phyloP scores from a whole-genome alignment of 2,113 vertebrate species.

The Oxygymnocypris stewartii region DNA sequence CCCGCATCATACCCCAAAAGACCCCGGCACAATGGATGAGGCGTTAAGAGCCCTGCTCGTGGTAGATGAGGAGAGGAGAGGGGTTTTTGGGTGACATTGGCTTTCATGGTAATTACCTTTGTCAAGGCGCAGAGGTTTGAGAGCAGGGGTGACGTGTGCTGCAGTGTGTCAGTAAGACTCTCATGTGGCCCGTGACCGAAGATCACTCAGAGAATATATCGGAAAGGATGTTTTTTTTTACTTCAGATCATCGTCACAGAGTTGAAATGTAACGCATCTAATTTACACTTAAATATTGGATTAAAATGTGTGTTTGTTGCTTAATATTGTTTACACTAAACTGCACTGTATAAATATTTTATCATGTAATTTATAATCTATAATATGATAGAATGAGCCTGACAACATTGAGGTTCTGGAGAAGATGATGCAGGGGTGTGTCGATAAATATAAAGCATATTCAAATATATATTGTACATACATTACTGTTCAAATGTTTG shows the following conservation, averaged over 20 bases:
- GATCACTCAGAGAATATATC: conserved; percentile 24
- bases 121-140: conserved; percentile 65
- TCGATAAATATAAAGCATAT: neutral
- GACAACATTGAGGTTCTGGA: neutral
- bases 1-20: conserved; percentile 51
- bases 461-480: neutral
- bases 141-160: conserved; percentile 58
- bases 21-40: conserved; percentile 55
- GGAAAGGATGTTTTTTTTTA: neutral
- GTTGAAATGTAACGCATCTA: neutral
- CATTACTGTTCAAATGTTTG: neutral
- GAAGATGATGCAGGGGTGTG: neutral
- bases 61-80: conserved; percentile 51
- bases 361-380: neutral
- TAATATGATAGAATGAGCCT: neutral
- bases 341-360: neutral
- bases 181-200: conserved; percentile 30
- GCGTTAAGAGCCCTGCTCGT: conserved; percentile 44
- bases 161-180: conserved; percentile 48
- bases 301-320: neutral
- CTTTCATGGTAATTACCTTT: conserved; percentile 73
- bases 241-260: neutral
- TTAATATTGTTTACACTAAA: neutral
- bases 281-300: neutral
- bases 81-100: conserved; percentile 52